A percentile compares a stretch with the other conserved stretches of the same genome.
These are phyloP conservation scores for Reticulitermes lucifugus DNA, from an alignment of 2,888 invertebrate species.

Conservation along the genomic window DNA sequence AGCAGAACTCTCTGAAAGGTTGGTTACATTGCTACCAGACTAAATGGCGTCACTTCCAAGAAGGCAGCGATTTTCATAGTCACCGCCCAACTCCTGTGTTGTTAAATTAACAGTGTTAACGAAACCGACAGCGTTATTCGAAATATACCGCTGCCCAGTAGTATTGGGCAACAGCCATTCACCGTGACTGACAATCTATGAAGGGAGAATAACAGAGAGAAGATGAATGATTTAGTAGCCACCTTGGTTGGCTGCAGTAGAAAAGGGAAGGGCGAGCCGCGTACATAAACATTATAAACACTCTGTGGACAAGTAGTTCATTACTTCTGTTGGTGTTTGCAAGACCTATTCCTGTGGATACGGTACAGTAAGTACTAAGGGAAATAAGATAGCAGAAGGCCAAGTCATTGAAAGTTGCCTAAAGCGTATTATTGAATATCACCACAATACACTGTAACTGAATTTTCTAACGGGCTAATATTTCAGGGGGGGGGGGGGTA, in stretches of 20 bases:
- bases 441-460: too few species aligned
- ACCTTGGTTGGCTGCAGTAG: background rate
- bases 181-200: background rate
- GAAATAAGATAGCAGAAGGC: background rate
- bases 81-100: too few species aligned
- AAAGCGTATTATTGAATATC: too few species aligned
- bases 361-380: background rate
- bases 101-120: background rate
- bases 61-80: too few species aligned
- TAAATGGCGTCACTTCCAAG: too few species aligned
- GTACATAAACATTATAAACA: conserved; percentile 13
- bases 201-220: background rate
- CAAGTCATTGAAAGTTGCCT: background rate
- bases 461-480: too few species aligned
- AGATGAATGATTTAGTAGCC: background rate
- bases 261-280: background rate
- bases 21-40: too few species aligned
- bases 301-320: conserved; percentile 7
- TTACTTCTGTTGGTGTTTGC: background rate
- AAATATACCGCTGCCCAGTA: background rate
- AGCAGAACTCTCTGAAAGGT: too few species aligned
- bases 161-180: background rate
- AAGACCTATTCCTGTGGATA: background rate
- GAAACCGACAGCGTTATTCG: background rate
- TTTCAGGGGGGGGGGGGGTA: too few species aligned